Evolutionary conservation across 2,888 invertebrate species (phyloP), one percentile per base, ranked within the genome.

Genomic region (Rhagonycha lutea): DNA sequence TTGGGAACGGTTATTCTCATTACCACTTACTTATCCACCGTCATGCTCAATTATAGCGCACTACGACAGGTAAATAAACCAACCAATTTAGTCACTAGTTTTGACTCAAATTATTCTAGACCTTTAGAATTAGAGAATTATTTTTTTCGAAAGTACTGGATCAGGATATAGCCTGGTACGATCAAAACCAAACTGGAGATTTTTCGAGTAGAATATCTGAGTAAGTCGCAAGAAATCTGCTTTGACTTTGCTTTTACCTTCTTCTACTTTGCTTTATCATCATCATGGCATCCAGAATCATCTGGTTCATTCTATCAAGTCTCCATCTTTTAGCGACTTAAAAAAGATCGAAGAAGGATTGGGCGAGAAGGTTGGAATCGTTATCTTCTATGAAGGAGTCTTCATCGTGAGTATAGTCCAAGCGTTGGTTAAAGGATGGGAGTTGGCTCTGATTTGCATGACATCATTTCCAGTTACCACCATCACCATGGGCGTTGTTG

Each of bases 331-430:
- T n/a, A 94, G 94, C 81, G 94, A 94, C 86, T 88, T 94, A 0
- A 88, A 91, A 3, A 94, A 94, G 87, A 89, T 95, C 79, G 95
- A 95, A 87, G 95, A 95, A 80, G 96, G 96, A 12, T 91, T 96
- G 62, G 96, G 95, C 0, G 96, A 96, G 85, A 96, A 96, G 85
- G 89, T 95, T 60, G 91, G 92, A 0, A 92, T 93, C 77, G 94
- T 95, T 82, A 84, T 93, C 8, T 93, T 92, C 85, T 94, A 92
- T 84, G 89, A 94, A 80, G 88, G 92, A 94, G 10, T 91, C 92
- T 26, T 92, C 83, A 74, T 94, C 9, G 91, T 92, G 18, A 92
- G 92, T 0, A 85, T 96, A 12, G 88, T 91, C 2, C 89, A 94
- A 85, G 95, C 94, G 0, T 91, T 96, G 72, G 84, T 90, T 3